phyloP scores from a whole-genome alignment of 2,113 vertebrate genomes.

The Datnioides undecimradiatus region DNA sequence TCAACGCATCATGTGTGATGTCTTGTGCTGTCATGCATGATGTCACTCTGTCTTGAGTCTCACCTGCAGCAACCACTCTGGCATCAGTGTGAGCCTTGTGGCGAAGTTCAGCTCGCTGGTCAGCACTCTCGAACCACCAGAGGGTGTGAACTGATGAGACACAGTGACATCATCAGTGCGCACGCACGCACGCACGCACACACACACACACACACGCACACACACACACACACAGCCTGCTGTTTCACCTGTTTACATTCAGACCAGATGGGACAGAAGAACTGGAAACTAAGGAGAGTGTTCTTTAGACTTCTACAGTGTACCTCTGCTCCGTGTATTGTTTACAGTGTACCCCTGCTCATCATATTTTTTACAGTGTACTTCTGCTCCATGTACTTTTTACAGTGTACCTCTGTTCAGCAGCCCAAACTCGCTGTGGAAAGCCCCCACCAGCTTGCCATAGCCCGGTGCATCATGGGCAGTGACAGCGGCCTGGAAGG shows the following conservation, averaged over 20 bases:
- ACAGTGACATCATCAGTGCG: neutral
- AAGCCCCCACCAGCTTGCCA: slow-evolving; percentile 88
- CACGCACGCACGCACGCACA: neutral
- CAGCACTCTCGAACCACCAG: slow-evolving; percentile 90
- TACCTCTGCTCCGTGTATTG: no score
- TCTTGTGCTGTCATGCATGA: neutral
- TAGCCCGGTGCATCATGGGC: slow-evolving; percentile 87
- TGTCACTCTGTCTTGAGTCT: slow-evolving; percentile 52
- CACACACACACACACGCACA: slow-evolving; percentile 1
- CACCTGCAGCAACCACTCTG: slow-evolving; percentile 92
- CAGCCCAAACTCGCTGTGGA: slow-evolving; percentile 89
- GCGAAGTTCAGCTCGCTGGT: slow-evolving; percentile 86
- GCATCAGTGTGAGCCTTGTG: slow-evolving; percentile 89
- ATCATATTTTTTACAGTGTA: neutral
- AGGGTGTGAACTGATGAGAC: slow-evolving; percentile 87
- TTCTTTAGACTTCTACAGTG: no score
- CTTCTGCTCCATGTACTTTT: no score
- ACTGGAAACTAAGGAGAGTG: no score
- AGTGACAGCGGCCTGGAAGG: slow-evolving; percentile 85
- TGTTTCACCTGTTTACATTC: no score
- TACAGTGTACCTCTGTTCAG: slow-evolving; percentile 87
- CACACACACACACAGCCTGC: no score
- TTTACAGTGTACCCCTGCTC: no score
- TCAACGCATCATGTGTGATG: neutral
- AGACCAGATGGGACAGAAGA: no score